These are phyloP conservation scores for Mimumesa dahlbomi DNA, from an alignment of 2,888 invertebrate species.

Conservation along the genomic window DNA sequence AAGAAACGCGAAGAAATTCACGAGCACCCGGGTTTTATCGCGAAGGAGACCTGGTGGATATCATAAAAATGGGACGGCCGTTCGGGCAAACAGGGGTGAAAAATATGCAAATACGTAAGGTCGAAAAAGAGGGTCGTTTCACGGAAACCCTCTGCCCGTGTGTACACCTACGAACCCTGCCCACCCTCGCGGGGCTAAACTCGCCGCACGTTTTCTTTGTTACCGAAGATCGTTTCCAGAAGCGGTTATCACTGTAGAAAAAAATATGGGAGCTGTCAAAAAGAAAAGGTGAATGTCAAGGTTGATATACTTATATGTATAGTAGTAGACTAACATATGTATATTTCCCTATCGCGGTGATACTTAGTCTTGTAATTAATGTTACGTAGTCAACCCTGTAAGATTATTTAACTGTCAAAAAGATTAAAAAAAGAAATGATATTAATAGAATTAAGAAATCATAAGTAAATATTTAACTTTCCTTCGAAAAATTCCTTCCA, in stretches of 20 bases:
- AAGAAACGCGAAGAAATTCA: neutral
- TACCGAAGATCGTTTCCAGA: neutral
- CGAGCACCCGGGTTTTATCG: too few relatives aligned
- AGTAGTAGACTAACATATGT: too few relatives aligned
- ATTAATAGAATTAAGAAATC: too few relatives aligned
- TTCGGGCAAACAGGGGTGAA: slow-evolving; percentile 8
- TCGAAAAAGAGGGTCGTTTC: neutral
- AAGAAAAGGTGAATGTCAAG: neutral
- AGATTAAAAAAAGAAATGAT: too few relatives aligned
- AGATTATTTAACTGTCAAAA: too few relatives aligned
- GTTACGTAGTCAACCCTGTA: too few relatives aligned
- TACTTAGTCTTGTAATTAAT: too few relatives aligned
- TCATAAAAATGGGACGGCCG: slow-evolving; percentile 11
- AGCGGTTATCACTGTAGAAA: neutral
- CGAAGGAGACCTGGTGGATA: slow-evolving; percentile 2
- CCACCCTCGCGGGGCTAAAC: too few relatives aligned
- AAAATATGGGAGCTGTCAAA: neutral
- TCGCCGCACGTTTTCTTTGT: neutral
- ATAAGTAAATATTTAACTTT: too few relatives aligned
- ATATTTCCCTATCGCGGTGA: too few relatives aligned
- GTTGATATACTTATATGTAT: too few relatives aligned
- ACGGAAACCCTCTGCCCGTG: neutral
- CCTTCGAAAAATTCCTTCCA: too few relatives aligned
- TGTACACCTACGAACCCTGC: neutral
- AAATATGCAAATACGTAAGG: slow-evolving; percentile 35